Conservation (phyloP, 92 coral and sea anemone species). For the Phenganax stokvisi region DNA sequence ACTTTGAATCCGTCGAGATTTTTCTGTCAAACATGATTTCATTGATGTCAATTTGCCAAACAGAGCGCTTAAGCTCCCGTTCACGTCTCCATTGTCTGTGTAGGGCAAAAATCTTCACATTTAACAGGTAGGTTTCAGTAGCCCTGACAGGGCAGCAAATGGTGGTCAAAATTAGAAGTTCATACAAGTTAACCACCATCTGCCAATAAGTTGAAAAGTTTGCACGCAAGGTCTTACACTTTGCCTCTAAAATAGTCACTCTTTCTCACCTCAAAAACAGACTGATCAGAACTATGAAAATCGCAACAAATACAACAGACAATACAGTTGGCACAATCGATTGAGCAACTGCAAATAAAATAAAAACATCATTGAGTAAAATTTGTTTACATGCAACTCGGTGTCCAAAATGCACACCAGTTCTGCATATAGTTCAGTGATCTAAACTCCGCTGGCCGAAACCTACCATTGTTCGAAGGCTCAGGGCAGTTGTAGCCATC, state of each 20-base stretch:
- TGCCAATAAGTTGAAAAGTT: too few species aligned
- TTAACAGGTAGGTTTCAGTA: too few species aligned
- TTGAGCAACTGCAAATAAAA: background rate
- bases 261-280: background rate
- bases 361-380: background rate
- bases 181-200: too few species aligned
- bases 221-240: too few species aligned
- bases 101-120: background rate
- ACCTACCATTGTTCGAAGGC: background rate
- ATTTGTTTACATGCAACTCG: background rate
- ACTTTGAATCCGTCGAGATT: slow-evolving; percentile 26
- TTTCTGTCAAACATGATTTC: slow-evolving; percentile 30
- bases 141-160: too few species aligned
- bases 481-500: slow-evolving; percentile 8
- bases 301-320: background rate
- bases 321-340: background rate
- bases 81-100: slow-evolving; percentile 31
- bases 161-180: too few species aligned
- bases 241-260: too few species aligned
- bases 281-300: slow-evolving; percentile 6
- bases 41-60: slow-evolving; percentile 32
- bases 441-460: background rate
- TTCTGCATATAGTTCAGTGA: background rate
- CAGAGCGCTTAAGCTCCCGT: slow-evolving; percentile 7
- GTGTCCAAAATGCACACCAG: background rate